Evolutionary conservation across 2,797 vertebrate genomes (phyloP).

Genomic region (Darevskia nairensis): DNA sequence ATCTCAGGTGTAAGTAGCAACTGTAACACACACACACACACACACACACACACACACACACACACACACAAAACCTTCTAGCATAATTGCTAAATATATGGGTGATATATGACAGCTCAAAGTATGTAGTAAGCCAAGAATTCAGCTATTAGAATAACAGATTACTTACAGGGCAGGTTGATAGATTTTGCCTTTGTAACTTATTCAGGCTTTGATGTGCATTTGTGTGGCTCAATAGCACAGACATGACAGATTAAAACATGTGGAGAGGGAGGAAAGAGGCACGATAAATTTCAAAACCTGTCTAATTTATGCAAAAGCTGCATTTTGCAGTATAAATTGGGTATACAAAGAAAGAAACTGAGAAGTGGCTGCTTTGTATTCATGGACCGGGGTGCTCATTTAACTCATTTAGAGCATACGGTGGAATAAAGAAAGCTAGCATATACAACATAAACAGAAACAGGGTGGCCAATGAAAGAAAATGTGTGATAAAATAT

Average conservation of each 20-base stretch:
- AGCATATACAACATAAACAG: background rate
- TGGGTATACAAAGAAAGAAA: slow-evolving; percentile 11
- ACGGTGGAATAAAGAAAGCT: slow-evolving; percentile 5
- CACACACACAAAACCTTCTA: background rate
- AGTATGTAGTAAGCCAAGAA: background rate
- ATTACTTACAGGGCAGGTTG: background rate
- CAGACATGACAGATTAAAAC: background rate
- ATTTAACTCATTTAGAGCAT: slow-evolving; percentile 42
- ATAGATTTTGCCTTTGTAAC: slow-evolving; percentile 7
- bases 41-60: background rate
- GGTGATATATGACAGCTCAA: background rate
- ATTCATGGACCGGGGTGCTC: slow-evolving; percentile 23
- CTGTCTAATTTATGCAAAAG: background rate
- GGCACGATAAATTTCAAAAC: background rate
- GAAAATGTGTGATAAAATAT: background rate
- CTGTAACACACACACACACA: background rate
- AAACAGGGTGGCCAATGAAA: background rate
- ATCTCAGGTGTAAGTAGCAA: slow-evolving; percentile 1
- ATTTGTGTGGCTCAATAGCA: background rate
- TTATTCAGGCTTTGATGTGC: background rate
- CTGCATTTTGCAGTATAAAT: background rate
- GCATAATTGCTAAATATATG: slow-evolving; percentile 3
- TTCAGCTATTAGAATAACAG: slow-evolving; percentile 18
- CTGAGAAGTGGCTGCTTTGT: slow-evolving; percentile 31
- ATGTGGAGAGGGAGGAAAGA: background rate